Conservation (phyloP, 2,797 vertebrate genomes). For the Austrolebias charrua region DNA sequence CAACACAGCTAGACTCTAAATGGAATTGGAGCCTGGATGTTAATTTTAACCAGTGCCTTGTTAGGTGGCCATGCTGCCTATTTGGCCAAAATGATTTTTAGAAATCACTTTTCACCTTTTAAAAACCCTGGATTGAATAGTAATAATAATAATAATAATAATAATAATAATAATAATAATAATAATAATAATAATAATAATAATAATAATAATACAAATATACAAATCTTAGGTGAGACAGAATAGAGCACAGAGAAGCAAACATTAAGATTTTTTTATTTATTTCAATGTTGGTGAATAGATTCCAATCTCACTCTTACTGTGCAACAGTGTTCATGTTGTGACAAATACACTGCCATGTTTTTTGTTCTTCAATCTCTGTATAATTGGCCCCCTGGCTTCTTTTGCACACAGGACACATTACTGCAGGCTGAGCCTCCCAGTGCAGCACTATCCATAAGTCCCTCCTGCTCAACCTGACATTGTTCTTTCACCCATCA, state of each 20-base stretch:
- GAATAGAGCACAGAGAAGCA: slow-evolving; percentile 13
- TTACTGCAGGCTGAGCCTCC: slow-evolving; percentile 38
- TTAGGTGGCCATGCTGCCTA: too few relatives aligned
- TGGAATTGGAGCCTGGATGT: neutral
- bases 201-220: neutral
- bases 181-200: too few relatives aligned
- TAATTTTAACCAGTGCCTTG: neutral
- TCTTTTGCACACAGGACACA: slow-evolving; percentile 40
- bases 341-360: slow-evolving; percentile 49
- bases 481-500: slow-evolving; percentile 31
- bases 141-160: too few relatives aligned
- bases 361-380: slow-evolving; percentile 48
- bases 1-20: neutral
- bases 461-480: slow-evolving; percentile 22
- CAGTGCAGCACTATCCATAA: slow-evolving; percentile 22
- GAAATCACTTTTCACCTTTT: neutral
- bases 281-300: slow-evolving; percentile 33
- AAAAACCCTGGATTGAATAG: neutral
- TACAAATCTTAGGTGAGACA: neutral
- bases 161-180: too few relatives aligned
- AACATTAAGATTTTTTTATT: slow-evolving; percentile 4
- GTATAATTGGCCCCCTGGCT: slow-evolving; percentile 51
- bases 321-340: slow-evolving; percentile 41
- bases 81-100: neutral
- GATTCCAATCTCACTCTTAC: slow-evolving; percentile 38